Evolutionary conservation across 2,113 vertebrate species (phyloP).

Genomic region (Proteles cristata): DNA sequence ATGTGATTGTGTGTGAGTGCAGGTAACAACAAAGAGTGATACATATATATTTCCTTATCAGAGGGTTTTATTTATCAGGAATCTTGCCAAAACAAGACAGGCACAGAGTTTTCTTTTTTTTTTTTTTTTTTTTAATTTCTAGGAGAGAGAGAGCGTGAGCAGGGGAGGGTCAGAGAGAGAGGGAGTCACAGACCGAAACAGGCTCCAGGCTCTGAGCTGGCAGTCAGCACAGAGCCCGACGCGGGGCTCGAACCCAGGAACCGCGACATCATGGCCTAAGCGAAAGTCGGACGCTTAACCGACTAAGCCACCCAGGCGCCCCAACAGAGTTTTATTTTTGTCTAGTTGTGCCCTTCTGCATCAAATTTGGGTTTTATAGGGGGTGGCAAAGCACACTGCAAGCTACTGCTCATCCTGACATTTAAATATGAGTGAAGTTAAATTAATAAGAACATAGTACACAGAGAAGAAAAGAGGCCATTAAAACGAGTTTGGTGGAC

Average conservation of each 20-base stretch:
- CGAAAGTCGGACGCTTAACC: no score
- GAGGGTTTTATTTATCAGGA: background rate
- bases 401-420: background rate
- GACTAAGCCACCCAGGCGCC: no score
- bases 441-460: background rate
- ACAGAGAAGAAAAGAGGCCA: background rate
- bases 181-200: no score
- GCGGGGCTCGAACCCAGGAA: no score
- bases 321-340: background rate
- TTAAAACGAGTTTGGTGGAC: background rate
- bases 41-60: background rate
- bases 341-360: background rate
- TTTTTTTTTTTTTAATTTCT: no score
- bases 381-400: background rate
- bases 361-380: background rate
- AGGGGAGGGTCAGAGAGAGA: no score
- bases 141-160: no score
- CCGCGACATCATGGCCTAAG: no score
- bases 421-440: background rate
- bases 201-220: no score
- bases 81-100: background rate
- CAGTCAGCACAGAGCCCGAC: no score
- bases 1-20: background rate
- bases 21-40: background rate
- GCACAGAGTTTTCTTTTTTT: background rate